Evolutionary conservation across 30 jellyfish, hydroid and myxozoan species (phyloP), one percentile per base, ranked within the genome.

Genomic region (Chrysaora quinquecirrha): DNA sequence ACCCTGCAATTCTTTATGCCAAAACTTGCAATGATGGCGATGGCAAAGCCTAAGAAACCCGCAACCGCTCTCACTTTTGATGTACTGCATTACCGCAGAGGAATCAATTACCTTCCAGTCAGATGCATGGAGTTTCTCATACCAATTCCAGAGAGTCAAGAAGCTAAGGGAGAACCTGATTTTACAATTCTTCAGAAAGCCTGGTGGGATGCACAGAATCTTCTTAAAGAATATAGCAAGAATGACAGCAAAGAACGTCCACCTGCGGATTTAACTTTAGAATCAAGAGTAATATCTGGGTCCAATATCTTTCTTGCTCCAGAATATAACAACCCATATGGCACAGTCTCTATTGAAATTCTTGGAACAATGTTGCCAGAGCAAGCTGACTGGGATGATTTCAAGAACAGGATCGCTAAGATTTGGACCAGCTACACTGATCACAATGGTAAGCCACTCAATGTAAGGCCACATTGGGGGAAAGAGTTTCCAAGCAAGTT

Each of bases 21-120:
- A 9, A 33, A 62, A 1, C 14, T 62, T 20, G 33, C 75, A 1
- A 62, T 22, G 10, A 23, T 1, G 30, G 75, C 75, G 23, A 9
- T 62, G 75, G 25, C 34, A 2, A 18, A 1, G 12, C 69, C 18
- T 28, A 14, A 54, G 1, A 34, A 25, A 1, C 75, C 75, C 47
- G 21, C 25, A 18, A 62, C 75, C 20, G 35, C 34, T 62, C 33
- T 62, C 25, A 35, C 35, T 62, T 62, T 62, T 62, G 75, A 62
- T 1, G 75, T 35, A 62, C 30, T 62, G 20, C 75, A 62, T 34
- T 62, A 18, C 75, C 75, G 75, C 38, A 1, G 75, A 62, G 75
- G 75, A 20, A 62, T 62, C 2, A 62, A 62, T 25, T 62, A 62
- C 35, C 35, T 62, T 1, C 75, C 75, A 22, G 33, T 20, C 34